Conservation (phyloP, 2,797 vertebrate genomes). For the Danio tinwini region DNA sequence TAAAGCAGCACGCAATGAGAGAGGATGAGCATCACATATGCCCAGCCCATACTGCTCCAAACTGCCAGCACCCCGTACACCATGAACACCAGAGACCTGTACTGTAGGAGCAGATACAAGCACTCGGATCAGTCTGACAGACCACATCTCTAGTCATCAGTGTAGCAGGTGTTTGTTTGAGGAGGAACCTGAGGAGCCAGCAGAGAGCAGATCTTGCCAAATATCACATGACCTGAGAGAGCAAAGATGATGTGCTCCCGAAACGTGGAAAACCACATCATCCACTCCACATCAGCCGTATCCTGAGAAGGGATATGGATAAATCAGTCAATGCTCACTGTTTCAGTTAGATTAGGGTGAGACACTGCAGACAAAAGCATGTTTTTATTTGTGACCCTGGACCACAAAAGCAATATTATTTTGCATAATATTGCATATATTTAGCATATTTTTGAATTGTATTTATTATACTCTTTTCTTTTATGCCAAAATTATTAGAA, state of each 20-base stretch:
- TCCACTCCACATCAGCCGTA: conserved; percentile 91
- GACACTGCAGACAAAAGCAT: no score
- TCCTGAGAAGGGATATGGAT: conserved; percentile 77
- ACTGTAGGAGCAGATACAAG: conserved; percentile 71
- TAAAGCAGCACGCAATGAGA: conserved; percentile 93
- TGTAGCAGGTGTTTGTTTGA: not conserved
- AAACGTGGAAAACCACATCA: conserved; percentile 98
- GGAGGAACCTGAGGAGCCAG: conserved; percentile 86
- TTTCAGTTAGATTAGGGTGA: not conserved
- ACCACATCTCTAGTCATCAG: not conserved
- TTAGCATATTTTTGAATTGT: no score
- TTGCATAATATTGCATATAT: no score
- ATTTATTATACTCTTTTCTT: no score
- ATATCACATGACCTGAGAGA: conserved; percentile 91
- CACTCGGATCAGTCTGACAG: not conserved
- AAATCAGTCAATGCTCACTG: not conserved
- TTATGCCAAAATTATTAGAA: no score
- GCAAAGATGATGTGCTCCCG: conserved; percentile 90
- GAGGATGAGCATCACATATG: conserved; percentile 89
- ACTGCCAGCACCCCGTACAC: conserved; percentile 87
- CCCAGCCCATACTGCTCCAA: conserved; percentile 88
- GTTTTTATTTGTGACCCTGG: no score
- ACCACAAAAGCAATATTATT: no score
- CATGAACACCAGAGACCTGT: conserved; percentile 88
- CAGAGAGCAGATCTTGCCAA: conserved; percentile 94